Base-by-base conservation (phyloP, 1,140 invertebrate species). In the Solenopsis invicta region DNA sequence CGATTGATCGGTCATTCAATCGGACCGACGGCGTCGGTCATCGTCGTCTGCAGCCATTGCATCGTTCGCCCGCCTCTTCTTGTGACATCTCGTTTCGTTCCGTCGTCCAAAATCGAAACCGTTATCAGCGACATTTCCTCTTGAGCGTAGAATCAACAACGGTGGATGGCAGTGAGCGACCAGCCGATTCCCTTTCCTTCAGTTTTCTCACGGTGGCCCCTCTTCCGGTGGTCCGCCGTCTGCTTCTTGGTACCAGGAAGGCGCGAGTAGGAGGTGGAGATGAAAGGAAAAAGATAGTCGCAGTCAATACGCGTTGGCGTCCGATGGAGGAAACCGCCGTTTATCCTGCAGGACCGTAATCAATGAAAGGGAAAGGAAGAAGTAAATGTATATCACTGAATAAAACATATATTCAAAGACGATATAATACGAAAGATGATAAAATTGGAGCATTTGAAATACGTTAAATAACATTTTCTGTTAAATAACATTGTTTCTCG, bases 161-260 rank as follows among this genome's bases (percentile, higher is more conserved):
- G 50, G 8, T 74, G 66, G 54, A 87, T 62, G 69, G 67, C 72
- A 64, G 34, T 71, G 76, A 88, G 52, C 85, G 61, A 86, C 24
- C 71, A 61, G 59, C 52, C 67, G 71, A 81, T 89, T 82, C 88
- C 59, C 76, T 84, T 82, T 80, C 56, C 72, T 66, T 80, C 54
- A 62, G 69, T 87, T 90, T 89, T 90, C 89, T 89, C 89, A 90
- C 89, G 89, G 88, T 89, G 77, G 66, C 85, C 89, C 89, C 88
- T 90, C 89, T 89, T 89, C 89, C 88, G 89, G 88, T 89, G 77
- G 88, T 74, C 89, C 77, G 88, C 61, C 71, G 61, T 45, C 56
- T 72, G 67, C 72, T 59, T 48, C 74, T 76, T 54, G 77, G 64
- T 89, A 72, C 80, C 85, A 74, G 80, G 69, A 74, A 74, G 69